Evolutionary conservation across 2,113 vertebrate species (phyloP), one percentile per base, ranked within the genome.

Genomic region (Halcyon senegalensis): DNA sequence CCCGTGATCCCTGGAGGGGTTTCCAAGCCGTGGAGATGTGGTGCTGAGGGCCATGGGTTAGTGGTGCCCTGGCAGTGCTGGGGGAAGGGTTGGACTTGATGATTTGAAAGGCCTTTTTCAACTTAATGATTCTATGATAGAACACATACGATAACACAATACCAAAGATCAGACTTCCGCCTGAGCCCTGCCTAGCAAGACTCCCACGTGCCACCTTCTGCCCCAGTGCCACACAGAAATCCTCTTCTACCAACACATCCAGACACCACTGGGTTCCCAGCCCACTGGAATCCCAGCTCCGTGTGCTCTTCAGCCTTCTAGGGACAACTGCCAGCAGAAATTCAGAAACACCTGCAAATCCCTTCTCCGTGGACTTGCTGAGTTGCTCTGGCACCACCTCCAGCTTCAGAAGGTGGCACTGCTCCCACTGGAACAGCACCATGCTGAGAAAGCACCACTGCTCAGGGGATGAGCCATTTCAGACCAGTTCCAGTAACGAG

Each of bases 141-240:
- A 2, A n/a, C 4, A 18, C 30, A 15, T 0, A 2, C 3, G 31
- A 27, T 7, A 55, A 16, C 0, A 3, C 5, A 37, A 35, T 4
- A 16, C 37, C 48, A 35, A 43, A 19, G 7, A n/a, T 31, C 30
- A 5, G 7, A 12, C 1, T 27, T 24, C n/a, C 10, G n/a, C 28
- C 7, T 1, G 6, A 14, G 44, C 50, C 59, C 3, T 8, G 56
- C 11, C 25, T 9, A 19, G 44, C 35, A 51, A 33, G 11, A 4
- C 13, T 60, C 23, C 5, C 0, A 0, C 1, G 9, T n/a, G 51
- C 2, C 35, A 68, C 1, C 4, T 68, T 23, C 48, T 17, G 20
- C 48, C 51, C 30, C 67, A 5, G 35, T 0, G 16, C 19, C 35
- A 18, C 11, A 8, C 9, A 23, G 58, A 35, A 48, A 43, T 1